A percentile compares a stretch with the other conserved stretches of the same genome.
phyloP scores from a whole-genome alignment of 92 coral and sea anemone species.

The Heliopora coerulea region DNA sequence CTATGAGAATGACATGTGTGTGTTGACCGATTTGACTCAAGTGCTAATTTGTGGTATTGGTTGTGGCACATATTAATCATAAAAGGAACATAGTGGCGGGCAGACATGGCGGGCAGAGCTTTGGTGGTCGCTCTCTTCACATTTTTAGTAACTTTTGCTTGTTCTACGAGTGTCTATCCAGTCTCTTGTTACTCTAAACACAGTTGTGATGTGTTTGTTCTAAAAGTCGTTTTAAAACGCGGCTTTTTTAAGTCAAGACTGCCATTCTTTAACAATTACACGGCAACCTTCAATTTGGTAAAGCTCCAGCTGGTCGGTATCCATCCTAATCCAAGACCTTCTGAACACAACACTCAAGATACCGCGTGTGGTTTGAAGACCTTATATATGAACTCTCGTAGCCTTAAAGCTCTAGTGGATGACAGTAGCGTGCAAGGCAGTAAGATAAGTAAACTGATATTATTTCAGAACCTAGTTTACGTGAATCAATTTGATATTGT shows the following conservation, averaged over 20 bases:
- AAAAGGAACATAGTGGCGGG: too few relatives aligned
- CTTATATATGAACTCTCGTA: not conserved
- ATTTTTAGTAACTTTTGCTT: not conserved
- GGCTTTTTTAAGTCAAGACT: slow-evolving; percentile 14
- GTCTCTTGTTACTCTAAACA: not conserved
- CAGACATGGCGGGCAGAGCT: not conserved
- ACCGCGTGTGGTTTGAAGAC: too few relatives aligned
- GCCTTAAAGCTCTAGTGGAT: slow-evolving; percentile 8
- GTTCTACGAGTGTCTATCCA: not conserved
- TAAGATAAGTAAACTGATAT: slow-evolving; percentile 8
- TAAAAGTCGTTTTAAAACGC: not conserved
- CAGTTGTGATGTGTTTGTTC: not conserved
- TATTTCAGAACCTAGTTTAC: slow-evolving; percentile 15
- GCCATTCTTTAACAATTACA: not conserved
- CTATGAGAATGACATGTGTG: too few relatives aligned
- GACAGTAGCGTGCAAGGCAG: too few relatives aligned
- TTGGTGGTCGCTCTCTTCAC: not conserved
- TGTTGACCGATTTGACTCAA: too few relatives aligned
- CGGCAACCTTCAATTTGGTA: slow-evolving; percentile 9
- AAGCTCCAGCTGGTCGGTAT: slow-evolving; percentile 22
- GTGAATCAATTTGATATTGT: slow-evolving; percentile 2
- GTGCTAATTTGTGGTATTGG: too few relatives aligned
- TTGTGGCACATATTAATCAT: too few relatives aligned
- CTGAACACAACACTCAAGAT: too few relatives aligned
- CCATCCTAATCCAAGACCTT: not conserved